A percentile compares a stretch with the other conserved stretches of the same genome.
Evolutionary conservation across 2,888 invertebrate genomes (phyloP).

Genomic region (Noctua janthe): DNA sequence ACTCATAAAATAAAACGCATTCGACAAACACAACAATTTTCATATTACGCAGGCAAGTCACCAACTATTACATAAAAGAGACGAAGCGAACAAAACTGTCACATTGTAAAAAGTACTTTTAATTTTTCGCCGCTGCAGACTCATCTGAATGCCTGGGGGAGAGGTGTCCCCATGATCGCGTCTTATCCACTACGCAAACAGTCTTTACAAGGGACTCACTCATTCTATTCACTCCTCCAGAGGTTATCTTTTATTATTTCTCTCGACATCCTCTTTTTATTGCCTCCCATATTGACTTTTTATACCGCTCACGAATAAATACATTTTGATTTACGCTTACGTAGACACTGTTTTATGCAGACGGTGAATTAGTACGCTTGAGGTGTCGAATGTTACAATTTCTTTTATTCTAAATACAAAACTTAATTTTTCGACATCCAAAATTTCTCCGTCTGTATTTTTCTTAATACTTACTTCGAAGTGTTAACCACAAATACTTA

Average conservation of each 20-base stretch:
- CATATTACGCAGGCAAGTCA: constrained; percentile 31
- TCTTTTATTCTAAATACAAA: constrained; percentile 58
- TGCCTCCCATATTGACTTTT: constrained; percentile 90
- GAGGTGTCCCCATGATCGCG: constrained; percentile 88
- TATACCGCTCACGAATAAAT: constrained; percentile 89
- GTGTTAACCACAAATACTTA: constrained; percentile 67
- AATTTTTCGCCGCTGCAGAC: constrained; percentile 81
- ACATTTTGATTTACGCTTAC: constrained; percentile 89
- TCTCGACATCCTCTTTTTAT: constrained; percentile 87
- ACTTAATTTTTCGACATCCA: constrained; percentile 22
- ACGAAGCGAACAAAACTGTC: constrained; percentile 69
- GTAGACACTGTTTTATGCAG: constrained; percentile 84
- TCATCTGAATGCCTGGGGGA: constrained; percentile 79
- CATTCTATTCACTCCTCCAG: constrained; percentile 87
- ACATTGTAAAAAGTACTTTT: constrained; percentile 82
- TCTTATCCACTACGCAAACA: constrained; percentile 90
- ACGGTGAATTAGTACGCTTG: constrained; percentile 85
- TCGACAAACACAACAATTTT: constrained; percentile 14
- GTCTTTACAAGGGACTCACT: constrained; percentile 88
- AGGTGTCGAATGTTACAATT: constrained; percentile 78
- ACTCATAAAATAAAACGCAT: constrained; percentile 36
- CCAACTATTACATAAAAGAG: constrained; percentile 67
- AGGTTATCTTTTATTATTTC: constrained; percentile 90
- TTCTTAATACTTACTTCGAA: constrained; percentile 40
- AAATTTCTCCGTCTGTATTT: constrained; percentile 18